Evolutionary conservation across 2,113 vertebrate species (phyloP).

Genomic region (Lathamus discolor): DNA sequence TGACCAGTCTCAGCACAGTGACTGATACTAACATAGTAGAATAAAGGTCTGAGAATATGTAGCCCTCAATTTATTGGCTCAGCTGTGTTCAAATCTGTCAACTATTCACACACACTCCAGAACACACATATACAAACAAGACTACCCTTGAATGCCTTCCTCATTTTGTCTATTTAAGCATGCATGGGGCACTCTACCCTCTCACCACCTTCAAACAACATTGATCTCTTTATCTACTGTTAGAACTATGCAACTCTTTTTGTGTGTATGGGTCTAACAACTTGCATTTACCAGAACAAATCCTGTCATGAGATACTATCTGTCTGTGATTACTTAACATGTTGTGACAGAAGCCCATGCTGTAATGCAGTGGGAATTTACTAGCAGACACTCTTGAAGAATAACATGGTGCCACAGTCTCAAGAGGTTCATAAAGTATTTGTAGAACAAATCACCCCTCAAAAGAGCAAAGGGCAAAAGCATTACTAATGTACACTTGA

Average conservation of each 20-base stretch:
- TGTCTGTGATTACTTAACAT: not conserved
- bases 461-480: slow-evolving; percentile 49
- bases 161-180: not conserved
- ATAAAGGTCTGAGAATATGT: not conserved
- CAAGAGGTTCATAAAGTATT: slow-evolving; percentile 29
- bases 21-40: not conserved
- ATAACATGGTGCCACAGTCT: not conserved
- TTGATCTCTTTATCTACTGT: not conserved
- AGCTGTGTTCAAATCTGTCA: not conserved
- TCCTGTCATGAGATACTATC: not conserved
- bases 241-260: not conserved
- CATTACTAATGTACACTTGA: slow-evolving; percentile 34
- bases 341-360: not conserved
- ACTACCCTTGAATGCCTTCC: not conserved
- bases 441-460: not conserved
- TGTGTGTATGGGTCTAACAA: not conserved
- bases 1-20: not conserved
- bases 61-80: not conserved
- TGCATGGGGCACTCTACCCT: rapidly evolving
- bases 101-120: not conserved
- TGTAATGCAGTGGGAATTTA: slow-evolving; percentile 11
- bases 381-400: not conserved
- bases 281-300: not conserved
- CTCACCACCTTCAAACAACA: not conserved
- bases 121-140: not conserved